These are phyloP conservation scores for Cataglyphis altisquamis DNA, from an alignment of 2,888 invertebrate genomes.

Conservation along the genomic window DNA sequence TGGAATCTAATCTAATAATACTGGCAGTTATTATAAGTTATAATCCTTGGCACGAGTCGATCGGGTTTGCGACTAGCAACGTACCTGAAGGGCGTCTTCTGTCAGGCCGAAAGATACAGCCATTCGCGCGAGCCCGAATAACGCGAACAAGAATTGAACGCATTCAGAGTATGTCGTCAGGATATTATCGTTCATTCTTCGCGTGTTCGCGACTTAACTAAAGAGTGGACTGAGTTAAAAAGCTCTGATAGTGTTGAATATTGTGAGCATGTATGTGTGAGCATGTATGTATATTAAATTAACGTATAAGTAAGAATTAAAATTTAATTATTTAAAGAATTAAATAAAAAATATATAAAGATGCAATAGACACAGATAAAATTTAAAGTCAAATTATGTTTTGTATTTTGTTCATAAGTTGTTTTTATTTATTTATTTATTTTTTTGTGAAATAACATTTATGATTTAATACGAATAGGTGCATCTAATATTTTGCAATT, in stretches of 20 bases:
- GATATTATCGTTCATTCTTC: slow-evolving; percentile 79
- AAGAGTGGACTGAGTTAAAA: slow-evolving; percentile 29
- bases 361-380: neutral
- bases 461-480: neutral
- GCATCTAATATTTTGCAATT: neutral
- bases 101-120: slow-evolving; percentile 58
- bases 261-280: neutral
- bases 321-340: neutral
- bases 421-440: neutral
- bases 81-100: slow-evolving; percentile 57
- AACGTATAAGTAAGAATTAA: neutral
- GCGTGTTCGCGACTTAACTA: slow-evolving; percentile 62
- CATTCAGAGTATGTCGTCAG: slow-evolving; percentile 71
- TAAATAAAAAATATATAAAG: neutral
- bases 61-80: slow-evolving; percentile 39
- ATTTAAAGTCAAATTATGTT: slow-evolving; percentile 1
- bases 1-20: slow-evolving; percentile 66
- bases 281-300: neutral
- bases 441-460: neutral
- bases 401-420: neutral
- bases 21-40: slow-evolving; percentile 59
- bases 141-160: slow-evolving; percentile 72
- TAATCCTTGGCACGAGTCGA: slow-evolving; percentile 52
- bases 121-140: slow-evolving; percentile 60
- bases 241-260: neutral